phyloP scores from a whole-genome alignment of 2,113 vertebrate genomes.

The Boulengeromyrus knoepffleri region DNA sequence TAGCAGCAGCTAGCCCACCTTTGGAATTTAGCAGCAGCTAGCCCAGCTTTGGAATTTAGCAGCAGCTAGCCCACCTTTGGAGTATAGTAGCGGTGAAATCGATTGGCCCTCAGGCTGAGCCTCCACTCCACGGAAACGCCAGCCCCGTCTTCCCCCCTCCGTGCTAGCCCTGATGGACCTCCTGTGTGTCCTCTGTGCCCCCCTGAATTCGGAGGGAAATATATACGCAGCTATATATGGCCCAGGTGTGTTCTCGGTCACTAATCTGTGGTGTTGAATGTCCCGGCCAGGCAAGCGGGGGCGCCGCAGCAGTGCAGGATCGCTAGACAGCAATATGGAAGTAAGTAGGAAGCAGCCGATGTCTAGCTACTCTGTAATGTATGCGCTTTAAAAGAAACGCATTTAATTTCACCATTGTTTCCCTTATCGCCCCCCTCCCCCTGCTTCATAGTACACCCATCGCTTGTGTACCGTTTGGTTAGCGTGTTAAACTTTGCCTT shows the following conservation, averaged over 20 bases:
- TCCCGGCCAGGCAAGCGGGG: conserved; percentile 99
- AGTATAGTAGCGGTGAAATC: not conserved
- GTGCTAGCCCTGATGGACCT: conserved; percentile 8
- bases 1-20: too few species aligned
- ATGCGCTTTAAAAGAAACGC: conserved; percentile 56
- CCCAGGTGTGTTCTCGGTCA: conserved; percentile 61
- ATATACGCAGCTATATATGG: conserved; percentile 43
- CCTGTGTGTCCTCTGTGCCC: conserved; percentile 4
- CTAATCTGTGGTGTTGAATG: conserved; percentile 96
- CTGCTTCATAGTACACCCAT: conserved; percentile 32
- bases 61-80: too few species aligned
- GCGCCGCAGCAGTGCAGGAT: conserved; percentile 99
- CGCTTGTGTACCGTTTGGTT: conserved; percentile 36
- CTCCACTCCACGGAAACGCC: not conserved
- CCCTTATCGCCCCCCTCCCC: conserved; percentile 30
- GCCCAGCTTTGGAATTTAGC: too few species aligned
- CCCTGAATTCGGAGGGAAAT: conserved; percentile 34
- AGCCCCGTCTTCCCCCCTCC: not conserved
- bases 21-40: too few species aligned
- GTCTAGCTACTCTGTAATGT: conserved; percentile 69
- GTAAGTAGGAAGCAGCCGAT: conserved; percentile 82
- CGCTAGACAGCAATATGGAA: conserved; percentile 99
- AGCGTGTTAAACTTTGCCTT: conserved; percentile 58
- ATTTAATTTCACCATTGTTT: conserved; percentile 23
- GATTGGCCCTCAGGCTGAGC: not conserved